These are phyloP conservation scores for Mythimna pallens DNA, from an alignment of 2,888 invertebrate species.

Conservation along the genomic window DNA sequence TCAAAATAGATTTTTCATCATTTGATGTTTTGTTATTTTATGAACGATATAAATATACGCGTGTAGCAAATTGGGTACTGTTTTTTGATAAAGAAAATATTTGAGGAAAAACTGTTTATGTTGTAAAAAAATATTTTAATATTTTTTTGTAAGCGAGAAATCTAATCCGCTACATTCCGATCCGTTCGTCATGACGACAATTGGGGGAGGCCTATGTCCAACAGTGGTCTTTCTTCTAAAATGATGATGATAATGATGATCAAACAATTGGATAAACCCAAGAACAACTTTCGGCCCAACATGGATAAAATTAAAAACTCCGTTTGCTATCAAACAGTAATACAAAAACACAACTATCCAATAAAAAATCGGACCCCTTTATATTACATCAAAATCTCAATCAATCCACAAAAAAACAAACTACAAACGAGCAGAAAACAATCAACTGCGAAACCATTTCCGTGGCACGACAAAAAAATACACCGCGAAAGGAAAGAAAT, in stretches of 20 bases:
- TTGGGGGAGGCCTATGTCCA: no score
- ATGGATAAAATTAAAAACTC: not conserved
- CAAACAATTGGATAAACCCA: not conserved
- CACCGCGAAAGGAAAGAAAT: conserved; percentile 17
- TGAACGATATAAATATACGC: not conserved
- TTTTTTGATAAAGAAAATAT: not conserved
- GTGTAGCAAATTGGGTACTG: not conserved
- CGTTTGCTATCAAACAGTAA: not conserved
- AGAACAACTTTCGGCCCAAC: not conserved
- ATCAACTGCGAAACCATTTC: conserved; percentile 7
- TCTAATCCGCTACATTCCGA: no score
- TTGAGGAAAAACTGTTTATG: not conserved
- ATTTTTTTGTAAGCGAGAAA: not conserved
- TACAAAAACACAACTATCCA: not conserved
- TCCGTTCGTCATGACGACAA: no score
- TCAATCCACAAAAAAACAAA: conserved; percentile 16
- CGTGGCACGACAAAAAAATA: conserved; percentile 30
- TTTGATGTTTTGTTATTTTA: not conserved
- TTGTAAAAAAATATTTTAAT: not conserved
- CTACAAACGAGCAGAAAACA: conserved; percentile 36
- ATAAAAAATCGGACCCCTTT: conserved; percentile 4
- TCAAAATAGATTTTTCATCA: not conserved
- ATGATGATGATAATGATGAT: no score
- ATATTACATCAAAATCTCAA: conserved; percentile 15
- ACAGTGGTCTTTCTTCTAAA: no score